Evolutionary conservation across 2,888 invertebrate genomes (phyloP), one percentile per base, ranked within the genome.

Genomic region (Chalcis sispes): DNA sequence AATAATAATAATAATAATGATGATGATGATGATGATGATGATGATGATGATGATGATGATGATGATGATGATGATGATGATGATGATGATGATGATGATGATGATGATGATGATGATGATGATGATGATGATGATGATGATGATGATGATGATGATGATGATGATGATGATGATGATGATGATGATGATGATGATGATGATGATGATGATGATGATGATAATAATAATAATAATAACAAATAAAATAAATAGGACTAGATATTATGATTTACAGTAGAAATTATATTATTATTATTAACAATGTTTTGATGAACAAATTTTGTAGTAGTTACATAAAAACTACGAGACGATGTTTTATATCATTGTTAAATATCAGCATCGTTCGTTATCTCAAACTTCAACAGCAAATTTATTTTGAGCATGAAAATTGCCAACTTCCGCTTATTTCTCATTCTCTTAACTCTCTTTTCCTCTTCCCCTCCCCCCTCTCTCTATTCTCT

Each of bases 391-490:
- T 29, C 25, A 25, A 52, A 32, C 32, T 58, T 52, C 54, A 13
- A 18, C 27, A 71, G 70, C 50, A 61, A 42, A 56, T 40, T 71
- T 10, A 71, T 61, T 71, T 71, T 52, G 25, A 71, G 70, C 70
- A 61, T 71, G 61, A 61, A 52, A 71, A 13, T 50, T 13, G 20
- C 32, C 8, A 42, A 23, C 29, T 25, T 23, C 15, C 25, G 10
- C 8, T 25, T 42, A 15, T n/a, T 32, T 27, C 18, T 46, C n/a
- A 40, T 23, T 58, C 29, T 29, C 32, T 40, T 36, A n/a, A 50
- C 18, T 50, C 18, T 50, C 18, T 20, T 8, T 20, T 50, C 1
- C 20, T 0, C 8, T 10, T 50, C 50, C 8, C n/a, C 15, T 50
- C 5, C 13, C 2, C 13, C 23, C 23, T 52, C 50, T 50, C 20